Percentiles rank a stretch among this genome's conserved stretches.
These are phyloP conservation scores for Erythrocercus mccallii DNA, from an alignment of 2,113 vertebrate species.

Conservation along the genomic window DNA sequence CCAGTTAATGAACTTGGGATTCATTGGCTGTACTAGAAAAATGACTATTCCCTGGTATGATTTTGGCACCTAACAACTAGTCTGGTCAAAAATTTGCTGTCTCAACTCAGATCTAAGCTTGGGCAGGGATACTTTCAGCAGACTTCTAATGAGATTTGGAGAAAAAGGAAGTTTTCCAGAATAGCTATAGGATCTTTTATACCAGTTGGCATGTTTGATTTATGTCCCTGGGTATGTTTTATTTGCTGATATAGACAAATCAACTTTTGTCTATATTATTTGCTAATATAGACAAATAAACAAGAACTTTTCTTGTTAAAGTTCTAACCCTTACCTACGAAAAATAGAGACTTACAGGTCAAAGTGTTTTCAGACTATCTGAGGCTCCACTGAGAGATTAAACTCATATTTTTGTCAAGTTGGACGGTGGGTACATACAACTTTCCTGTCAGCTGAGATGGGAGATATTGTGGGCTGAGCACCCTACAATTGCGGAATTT, in stretches of 20 bases:
- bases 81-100: not conserved
- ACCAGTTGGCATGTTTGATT: not conserved
- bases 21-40: not conserved
- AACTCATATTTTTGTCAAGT: not conserved
- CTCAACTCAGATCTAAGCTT: not conserved
- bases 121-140: not conserved
- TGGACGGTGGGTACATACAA: not conserved
- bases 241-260: not conserved
- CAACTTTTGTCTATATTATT: too few relatives aligned
- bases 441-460: not conserved
- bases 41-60: not conserved
- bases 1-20: not conserved
- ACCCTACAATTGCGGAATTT: not conserved
- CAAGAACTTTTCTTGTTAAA: not conserved
- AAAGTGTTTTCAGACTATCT: not conserved
- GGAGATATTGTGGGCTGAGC: not conserved
- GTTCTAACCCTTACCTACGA: not conserved
- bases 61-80: not conserved
- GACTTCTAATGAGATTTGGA: not conserved
- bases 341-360: slow-evolving; percentile 13
- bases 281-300: not conserved
- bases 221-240: not conserved
- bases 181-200: not conserved
- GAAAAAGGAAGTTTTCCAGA: not conserved
- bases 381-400: not conserved